Percentiles rank a stretch among this genome's conserved stretches.
Conservation (phyloP, 2,888 invertebrate species). For the Aphelenchoides bicaudatus region DNA sequence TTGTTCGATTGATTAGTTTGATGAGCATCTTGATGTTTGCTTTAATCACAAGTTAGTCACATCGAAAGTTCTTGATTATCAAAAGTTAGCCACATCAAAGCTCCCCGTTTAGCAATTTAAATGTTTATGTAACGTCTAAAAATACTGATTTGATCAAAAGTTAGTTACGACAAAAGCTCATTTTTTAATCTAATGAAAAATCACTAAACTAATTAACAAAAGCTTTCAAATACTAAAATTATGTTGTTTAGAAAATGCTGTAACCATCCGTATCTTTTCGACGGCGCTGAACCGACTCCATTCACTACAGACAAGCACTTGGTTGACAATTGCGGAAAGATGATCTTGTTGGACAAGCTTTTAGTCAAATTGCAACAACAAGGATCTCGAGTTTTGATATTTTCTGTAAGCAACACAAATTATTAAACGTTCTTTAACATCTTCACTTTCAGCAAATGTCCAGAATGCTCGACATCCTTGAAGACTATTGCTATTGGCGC, state of each 20-base stretch:
- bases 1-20: too few relatives aligned
- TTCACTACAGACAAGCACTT: conserved; percentile 70
- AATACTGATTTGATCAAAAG: too few relatives aligned
- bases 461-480: conserved; percentile 70
- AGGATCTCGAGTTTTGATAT: conserved; percentile 93
- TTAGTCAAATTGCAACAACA: conserved; percentile 85
- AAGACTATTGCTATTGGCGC: conserved; percentile 76
- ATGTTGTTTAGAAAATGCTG: conserved; percentile 98
- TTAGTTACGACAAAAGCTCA: too few relatives aligned
- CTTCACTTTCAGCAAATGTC: conserved; percentile 85
- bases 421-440: conserved; percentile 87
- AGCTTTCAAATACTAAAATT: too few relatives aligned
- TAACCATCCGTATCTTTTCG: conserved; percentile 75
- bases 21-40: too few relatives aligned
- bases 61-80: too few relatives aligned
- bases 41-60: too few relatives aligned
- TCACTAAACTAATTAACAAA: too few relatives aligned
- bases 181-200: too few relatives aligned
- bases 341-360: conserved; percentile 89
- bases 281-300: conserved; percentile 89
- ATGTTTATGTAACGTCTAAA: too few relatives aligned
- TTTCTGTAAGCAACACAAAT: conserved; percentile 99
- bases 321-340: conserved; percentile 87
- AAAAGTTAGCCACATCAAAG: too few relatives aligned
- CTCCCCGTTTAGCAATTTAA: too few relatives aligned